phyloP scores from a whole-genome alignment of 2,113 vertebrate genomes.

The Neolamprologus sp. region DNA sequence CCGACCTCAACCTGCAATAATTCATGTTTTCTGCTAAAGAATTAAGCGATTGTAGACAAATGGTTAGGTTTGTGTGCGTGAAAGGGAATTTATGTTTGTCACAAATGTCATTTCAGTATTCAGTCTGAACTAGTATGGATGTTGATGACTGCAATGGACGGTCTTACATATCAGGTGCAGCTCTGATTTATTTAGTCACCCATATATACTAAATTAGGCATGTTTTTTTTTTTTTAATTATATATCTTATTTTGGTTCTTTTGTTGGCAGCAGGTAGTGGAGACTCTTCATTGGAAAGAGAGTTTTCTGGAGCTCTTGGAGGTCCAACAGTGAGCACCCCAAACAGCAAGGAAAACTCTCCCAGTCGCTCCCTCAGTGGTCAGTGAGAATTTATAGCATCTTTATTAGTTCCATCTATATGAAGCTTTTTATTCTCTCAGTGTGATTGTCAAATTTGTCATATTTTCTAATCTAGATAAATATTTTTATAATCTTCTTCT shows the following conservation, averaged over 20 bases:
- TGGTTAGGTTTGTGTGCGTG: background rate
- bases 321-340: constrained; percentile 91
- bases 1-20: background rate
- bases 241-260: background rate
- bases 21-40: background rate
- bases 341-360: constrained; percentile 92
- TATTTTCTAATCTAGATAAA: background rate
- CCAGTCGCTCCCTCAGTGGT: constrained; percentile 91
- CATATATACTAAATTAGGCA: background rate
- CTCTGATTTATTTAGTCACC: background rate
- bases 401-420: background rate
- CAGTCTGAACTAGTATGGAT: constrained; percentile 82
- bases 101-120: constrained; percentile 67
- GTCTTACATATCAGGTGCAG: constrained; percentile 84
- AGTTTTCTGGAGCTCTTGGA: constrained; percentile 85
- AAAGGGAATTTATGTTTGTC: background rate
- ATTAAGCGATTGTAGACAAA: background rate
- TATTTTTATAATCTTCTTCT: background rate
- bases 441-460: background rate
- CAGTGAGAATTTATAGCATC: constrained; percentile 47
- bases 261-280: constrained; percentile 75
- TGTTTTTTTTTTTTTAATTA: background rate
- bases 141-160: constrained; percentile 91
- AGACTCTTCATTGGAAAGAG: constrained; percentile 94
- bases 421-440: background rate